Base-by-base conservation (phyloP, 2,888 invertebrate genomes). In the Conops quadrifasciatus region DNA sequence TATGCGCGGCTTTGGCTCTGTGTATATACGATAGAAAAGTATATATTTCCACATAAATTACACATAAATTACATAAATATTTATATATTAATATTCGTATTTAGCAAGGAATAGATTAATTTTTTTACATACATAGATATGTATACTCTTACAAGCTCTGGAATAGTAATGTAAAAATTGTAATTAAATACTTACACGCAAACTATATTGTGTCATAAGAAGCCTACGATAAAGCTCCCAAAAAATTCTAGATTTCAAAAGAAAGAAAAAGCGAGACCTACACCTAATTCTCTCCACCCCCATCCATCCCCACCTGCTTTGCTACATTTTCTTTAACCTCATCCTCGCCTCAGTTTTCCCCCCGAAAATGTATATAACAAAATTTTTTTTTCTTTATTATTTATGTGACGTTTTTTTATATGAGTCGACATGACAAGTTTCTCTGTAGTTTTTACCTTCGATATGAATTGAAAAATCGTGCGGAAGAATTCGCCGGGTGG, bases 161-260 rank as follows among this genome's bases (percentile, higher is more conserved):
- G 16, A 65, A 66, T 53, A 60, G 24, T 26, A 70, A 60, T 51
- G 43, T 59, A 65, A 47, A 67, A 49, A 47, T 67, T 66, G 71
- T 72, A 73, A 74, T 72, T 74, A 71, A 65, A 66, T 70, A 60
- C n/a, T n/a, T n/a, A n/a, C 74, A 74, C 74, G 74, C 74, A 74
- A 74, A 56, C 45, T 70, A 59, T 71, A 70, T 71, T 69, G 68
- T 70, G 71, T 68, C 71, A 67, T 71, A 68, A 66, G 71, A 53
- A 28, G 13, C 43, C 26, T 47, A 15, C 1, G 1, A 7, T 7
- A 9, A 36, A 36, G 36, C 9, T 56, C 51, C 49, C n/a, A 19
- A 64, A 64, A 65, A 49, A 43, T 9, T 19, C 53, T 28, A 11
- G 36, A 36, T 36, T 36, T 36, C 36, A 7, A 9, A 36, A 36